Percentiles rank a stretch among this genome's conserved stretches.
Conservation (phyloP, 2,797 vertebrate species). For the Myioborus miniatus region DNA sequence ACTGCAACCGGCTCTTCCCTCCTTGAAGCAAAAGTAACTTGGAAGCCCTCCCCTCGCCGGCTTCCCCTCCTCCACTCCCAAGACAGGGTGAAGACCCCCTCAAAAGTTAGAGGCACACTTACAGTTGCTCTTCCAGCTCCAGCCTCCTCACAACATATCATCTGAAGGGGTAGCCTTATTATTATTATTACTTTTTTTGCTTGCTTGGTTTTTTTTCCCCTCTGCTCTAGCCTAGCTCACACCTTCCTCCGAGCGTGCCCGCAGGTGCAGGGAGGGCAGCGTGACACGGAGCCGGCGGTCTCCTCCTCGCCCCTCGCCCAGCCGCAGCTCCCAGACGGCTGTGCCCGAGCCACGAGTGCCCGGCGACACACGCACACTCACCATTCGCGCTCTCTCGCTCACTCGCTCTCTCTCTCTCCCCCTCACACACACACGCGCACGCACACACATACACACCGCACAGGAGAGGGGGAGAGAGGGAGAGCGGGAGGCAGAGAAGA, state of each 20-base stretch:
- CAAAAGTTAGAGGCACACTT: conserved; percentile 85
- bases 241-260: conserved; percentile 56
- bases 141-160: conserved; percentile 77
- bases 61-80: conserved; percentile 31
- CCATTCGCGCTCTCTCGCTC: conserved; percentile 55
- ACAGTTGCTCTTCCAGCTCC: conserved; percentile 81
- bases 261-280: not conserved
- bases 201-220: not conserved
- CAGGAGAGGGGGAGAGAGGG: conserved; percentile 75
- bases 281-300: not conserved
- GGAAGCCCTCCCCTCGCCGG: conserved; percentile 7
- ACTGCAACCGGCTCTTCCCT: not conserved
- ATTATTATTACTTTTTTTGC: not conserved
- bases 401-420: conserved; percentile 1
- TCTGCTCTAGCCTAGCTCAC: conserved; percentile 56
- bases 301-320: conserved; percentile 79
- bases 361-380: conserved; percentile 80
- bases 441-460: conserved; percentile 61
- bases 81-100: conserved; percentile 29
- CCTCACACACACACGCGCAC: conserved; percentile 20
- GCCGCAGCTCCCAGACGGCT: conserved; percentile 80
- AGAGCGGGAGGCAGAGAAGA: conserved; percentile 84
- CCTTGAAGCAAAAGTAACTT: not conserved
- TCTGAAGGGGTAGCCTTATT: conserved; percentile 70
- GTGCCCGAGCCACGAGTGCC: conserved; percentile 86